phyloP scores from a whole-genome alignment of 2,113 vertebrate genomes.

The Phyllostomus hastatus region DNA sequence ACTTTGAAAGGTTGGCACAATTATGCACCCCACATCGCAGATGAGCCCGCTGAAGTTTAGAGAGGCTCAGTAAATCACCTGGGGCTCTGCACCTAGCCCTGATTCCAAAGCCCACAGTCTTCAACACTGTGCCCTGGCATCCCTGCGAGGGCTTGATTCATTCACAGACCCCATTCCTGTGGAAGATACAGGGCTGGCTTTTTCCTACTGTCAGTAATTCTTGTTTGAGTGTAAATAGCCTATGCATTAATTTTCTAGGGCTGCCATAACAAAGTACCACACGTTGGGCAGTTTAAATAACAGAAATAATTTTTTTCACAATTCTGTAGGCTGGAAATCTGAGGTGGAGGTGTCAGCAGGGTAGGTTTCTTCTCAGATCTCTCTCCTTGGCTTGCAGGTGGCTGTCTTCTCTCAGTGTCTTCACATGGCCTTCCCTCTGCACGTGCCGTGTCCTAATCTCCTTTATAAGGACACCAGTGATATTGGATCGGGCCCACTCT shows the following conservation, averaged over 20 bases:
- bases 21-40: background rate
- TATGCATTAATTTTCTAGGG: background rate
- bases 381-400: background rate
- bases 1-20: background rate
- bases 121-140: background rate
- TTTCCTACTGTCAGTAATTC: background rate
- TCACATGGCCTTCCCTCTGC: background rate
- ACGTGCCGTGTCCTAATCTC: background rate
- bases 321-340: background rate
- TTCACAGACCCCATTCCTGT: background rate
- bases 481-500: background rate
- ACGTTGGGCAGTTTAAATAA: background rate
- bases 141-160: background rate
- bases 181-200: background rate
- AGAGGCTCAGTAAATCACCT: background rate
- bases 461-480: background rate
- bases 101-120: background rate
- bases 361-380: background rate
- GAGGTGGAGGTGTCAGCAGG: background rate
- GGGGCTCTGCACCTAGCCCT: background rate
- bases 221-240: background rate
- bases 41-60: background rate
- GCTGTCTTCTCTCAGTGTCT: background rate
- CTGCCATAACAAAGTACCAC: background rate
- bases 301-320: background rate